These are phyloP conservation scores for Oryzias javanicus DNA, from an alignment of 2,113 vertebrate genomes.

Conservation along the genomic window DNA sequence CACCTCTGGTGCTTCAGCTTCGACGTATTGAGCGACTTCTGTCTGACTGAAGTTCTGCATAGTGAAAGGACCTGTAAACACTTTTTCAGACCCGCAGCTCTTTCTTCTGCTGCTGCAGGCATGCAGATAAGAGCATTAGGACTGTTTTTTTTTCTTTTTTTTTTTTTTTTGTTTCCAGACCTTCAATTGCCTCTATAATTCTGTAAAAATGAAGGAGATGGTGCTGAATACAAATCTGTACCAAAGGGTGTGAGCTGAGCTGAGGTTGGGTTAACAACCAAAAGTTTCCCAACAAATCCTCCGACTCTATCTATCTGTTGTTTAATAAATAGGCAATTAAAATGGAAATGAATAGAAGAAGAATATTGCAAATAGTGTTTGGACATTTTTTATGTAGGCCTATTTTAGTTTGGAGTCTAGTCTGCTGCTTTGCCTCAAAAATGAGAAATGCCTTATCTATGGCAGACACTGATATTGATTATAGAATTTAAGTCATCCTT, in stretches of 20 bases:
- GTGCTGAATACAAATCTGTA: slow-evolving; percentile 35
- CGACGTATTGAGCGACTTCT: slow-evolving; percentile 46
- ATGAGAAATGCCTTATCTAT: slow-evolving; percentile 59
- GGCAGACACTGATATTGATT: slow-evolving; percentile 69
- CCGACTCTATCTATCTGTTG: slow-evolving; percentile 4
- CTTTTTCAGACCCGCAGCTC: slow-evolving; percentile 50
- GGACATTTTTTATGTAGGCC: slow-evolving; percentile 18
- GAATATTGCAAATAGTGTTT: slow-evolving; percentile 40
- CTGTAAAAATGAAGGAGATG: slow-evolving; percentile 37
- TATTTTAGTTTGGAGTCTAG: slow-evolving; percentile 14
- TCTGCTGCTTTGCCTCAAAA: slow-evolving; percentile 22
- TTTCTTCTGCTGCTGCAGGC: slow-evolving; percentile 59
- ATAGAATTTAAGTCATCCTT: slow-evolving; percentile 64
- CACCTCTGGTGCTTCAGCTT: slow-evolving; percentile 41
- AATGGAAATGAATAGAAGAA: slow-evolving; percentile 52
- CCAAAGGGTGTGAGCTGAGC: slow-evolving; percentile 18
- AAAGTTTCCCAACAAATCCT: slow-evolving; percentile 28
- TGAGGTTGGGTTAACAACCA: slow-evolving; percentile 14
- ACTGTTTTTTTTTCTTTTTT: slow-evolving; percentile 52
- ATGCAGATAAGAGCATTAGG: slow-evolving; percentile 71
- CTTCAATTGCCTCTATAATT: slow-evolving; percentile 61
- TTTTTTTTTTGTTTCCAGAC: slow-evolving; percentile 48
- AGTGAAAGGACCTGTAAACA: slow-evolving; percentile 46
- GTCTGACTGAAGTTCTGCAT: slow-evolving; percentile 30
- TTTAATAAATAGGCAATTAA: slow-evolving; percentile 62